These are phyloP conservation scores for Chionis minor DNA, from an alignment of 2,113 vertebrate genomes.

Conservation along the genomic window DNA sequence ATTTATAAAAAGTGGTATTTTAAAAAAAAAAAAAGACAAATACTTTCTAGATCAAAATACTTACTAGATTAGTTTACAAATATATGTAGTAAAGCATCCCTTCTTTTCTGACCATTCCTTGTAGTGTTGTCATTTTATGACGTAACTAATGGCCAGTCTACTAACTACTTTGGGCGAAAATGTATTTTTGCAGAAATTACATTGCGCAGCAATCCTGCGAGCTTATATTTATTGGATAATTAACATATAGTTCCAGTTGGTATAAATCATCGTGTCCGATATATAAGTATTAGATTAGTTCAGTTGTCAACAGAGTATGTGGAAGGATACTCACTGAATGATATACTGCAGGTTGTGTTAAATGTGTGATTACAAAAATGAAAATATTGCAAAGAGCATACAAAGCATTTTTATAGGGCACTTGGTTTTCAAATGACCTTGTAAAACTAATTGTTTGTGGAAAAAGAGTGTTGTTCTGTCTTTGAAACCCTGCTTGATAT, in stretches of 20 bases:
- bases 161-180: neutral
- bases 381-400: neutral
- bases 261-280: neutral
- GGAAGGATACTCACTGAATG: neutral
- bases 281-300: neutral
- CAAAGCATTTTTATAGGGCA: neutral
- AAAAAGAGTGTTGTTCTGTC: neutral
- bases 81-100: neutral
- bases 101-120: neutral
- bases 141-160: neutral
- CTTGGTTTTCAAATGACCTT: slow-evolving; percentile 2
- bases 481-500: neutral
- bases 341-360: neutral
- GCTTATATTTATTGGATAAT: neutral
- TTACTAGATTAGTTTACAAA: neutral
- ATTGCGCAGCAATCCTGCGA: neutral
- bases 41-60: neutral
- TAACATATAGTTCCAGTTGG: neutral
- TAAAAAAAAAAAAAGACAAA: neutral
- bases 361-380: neutral
- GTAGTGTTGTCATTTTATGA: neutral
- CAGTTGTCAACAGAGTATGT: neutral
- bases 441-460: slow-evolving; percentile 7
- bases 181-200: neutral
- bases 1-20: neutral